A percentile compares a stretch with the other conserved stretches of the same genome.
Evolutionary conservation across 2,113 vertebrate genomes (phyloP).

Genomic region (Trematocara stigmaticum): DNA sequence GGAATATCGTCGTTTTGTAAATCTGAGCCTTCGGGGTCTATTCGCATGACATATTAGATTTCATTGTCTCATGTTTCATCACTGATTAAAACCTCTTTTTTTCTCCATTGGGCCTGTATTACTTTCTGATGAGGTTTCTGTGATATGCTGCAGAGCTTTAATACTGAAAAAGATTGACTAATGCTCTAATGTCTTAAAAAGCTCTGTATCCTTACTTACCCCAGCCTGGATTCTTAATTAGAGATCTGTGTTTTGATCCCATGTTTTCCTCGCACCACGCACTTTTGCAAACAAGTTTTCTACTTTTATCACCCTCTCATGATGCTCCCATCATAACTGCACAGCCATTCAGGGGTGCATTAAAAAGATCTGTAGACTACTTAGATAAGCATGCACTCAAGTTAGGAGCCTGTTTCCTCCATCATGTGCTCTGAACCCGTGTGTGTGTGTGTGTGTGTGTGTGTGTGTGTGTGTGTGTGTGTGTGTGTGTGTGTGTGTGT

Average conservation of each 20-base stretch:
- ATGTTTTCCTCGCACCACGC: conserved; percentile 26
- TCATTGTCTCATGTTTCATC: conserved; percentile 50
- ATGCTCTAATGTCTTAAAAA: background rate
- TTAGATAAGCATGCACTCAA: background rate
- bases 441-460: background rate
- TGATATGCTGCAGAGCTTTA: conserved; percentile 13
- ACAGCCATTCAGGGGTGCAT: conserved; percentile 20
- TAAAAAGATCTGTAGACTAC: conserved; percentile 9
- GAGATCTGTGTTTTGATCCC: conserved; percentile 1
- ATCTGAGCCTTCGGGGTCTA: conserved; percentile 41
- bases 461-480: background rate
- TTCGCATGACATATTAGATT: conserved; percentile 55
- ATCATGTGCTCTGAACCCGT: background rate
- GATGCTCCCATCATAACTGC: conserved; percentile 34
- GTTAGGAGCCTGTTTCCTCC: background rate
- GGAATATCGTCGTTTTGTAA: conserved; percentile 23
- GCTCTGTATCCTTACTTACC: background rate
- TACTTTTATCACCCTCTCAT: conserved; percentile 31
- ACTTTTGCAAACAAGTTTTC: conserved; percentile 11
- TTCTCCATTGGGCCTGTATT: background rate
- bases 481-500: background rate
- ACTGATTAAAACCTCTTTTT: conserved; percentile 1
- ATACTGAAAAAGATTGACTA: background rate
- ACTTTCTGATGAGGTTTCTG: conserved; percentile 23
- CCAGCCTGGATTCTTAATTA: conserved; percentile 17